Evolutionary conservation across 2,113 vertebrate species (phyloP).

Genomic region (Hemibates koningsi): DNA sequence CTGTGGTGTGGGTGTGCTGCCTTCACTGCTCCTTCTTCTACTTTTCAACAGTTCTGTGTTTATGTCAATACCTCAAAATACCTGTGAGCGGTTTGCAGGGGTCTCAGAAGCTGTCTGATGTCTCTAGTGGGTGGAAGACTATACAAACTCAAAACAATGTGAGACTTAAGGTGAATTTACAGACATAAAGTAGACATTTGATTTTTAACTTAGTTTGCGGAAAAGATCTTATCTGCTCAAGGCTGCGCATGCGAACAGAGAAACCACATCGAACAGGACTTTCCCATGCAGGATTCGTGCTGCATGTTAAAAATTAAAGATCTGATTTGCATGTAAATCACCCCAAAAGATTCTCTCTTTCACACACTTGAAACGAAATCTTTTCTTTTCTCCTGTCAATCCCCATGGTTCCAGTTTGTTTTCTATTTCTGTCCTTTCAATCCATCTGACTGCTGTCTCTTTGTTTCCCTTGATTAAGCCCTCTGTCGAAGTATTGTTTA

Average conservation of each 20-base stretch:
- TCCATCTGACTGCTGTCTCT: constrained; percentile 29
- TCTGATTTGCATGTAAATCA: constrained; percentile 30
- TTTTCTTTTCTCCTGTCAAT: constrained; percentile 5
- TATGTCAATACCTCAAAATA: constrained; percentile 36
- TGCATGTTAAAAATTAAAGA: background rate
- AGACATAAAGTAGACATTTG: constrained; percentile 34
- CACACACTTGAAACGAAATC: background rate
- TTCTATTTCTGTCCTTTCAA: constrained; percentile 33
- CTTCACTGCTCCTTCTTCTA: background rate
- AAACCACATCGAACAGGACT: background rate
- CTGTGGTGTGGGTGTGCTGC: constrained; percentile 32
- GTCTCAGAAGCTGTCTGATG: constrained; percentile 28
- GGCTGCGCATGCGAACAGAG: background rate
- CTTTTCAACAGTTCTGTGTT: background rate
- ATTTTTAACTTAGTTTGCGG: background rate
- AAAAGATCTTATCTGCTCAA: background rate
- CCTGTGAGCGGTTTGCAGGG: constrained; percentile 39
- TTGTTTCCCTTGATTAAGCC: constrained; percentile 47
- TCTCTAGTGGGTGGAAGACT: constrained; percentile 40
- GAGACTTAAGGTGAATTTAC: constrained; percentile 26
- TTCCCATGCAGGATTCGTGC: background rate
- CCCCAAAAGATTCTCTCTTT: background rate
- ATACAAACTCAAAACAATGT: constrained; percentile 34
- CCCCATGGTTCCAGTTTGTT: background rate
- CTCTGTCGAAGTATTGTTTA: constrained; percentile 44